A percentile compares a stretch with the other conserved stretches of the same genome.
Conservation (phyloP, 2,888 invertebrate species). For the Drosophila fungiperda region DNA sequence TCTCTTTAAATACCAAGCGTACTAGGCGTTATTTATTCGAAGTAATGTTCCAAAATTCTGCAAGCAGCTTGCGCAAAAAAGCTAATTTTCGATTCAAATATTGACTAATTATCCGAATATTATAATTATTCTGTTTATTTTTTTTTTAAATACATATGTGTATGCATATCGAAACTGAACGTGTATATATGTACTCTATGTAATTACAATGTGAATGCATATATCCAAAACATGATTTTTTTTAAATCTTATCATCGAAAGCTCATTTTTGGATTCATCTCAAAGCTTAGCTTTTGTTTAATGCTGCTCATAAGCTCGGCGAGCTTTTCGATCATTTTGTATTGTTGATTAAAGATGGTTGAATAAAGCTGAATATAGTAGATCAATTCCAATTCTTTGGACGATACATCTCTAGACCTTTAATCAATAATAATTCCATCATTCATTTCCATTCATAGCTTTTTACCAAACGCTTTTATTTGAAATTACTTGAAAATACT, state of each 20-base stretch:
- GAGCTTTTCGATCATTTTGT: too few species aligned
- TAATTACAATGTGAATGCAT: conserved; percentile 57
- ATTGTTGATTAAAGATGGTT: conserved; percentile 18
- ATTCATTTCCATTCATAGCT: conserved; percentile 18
- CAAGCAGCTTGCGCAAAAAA: conserved; percentile 43
- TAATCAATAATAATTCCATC: conserved; percentile 23
- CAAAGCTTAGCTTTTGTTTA: conserved; percentile 74
- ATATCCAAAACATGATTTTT: conserved; percentile 12
- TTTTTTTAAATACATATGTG: conserved; percentile 28
- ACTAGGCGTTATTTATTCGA: conserved; percentile 17
- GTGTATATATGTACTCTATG: conserved; percentile 77
- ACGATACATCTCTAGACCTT: conserved; percentile 13
- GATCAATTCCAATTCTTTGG: neutral
- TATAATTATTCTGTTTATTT: conserved; percentile 6
- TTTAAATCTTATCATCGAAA: conserved; percentile 24
- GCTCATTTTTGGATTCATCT: conserved; percentile 31
- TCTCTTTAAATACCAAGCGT: neutral
- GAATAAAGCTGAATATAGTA: neutral
- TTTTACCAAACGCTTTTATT: conserved; percentile 29
- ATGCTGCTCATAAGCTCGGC: conserved; percentile 47
- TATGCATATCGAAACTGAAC: conserved; percentile 36
- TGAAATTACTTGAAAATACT: conserved; percentile 1
- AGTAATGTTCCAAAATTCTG: conserved; percentile 24
- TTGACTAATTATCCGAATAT: conserved; percentile 29
- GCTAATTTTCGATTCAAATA: conserved; percentile 21